Evolutionary conservation across 1,140 invertebrate genomes (phyloP), one percentile per base, ranked within the genome.

Genomic region (Hylyphantes graminicola): DNA sequence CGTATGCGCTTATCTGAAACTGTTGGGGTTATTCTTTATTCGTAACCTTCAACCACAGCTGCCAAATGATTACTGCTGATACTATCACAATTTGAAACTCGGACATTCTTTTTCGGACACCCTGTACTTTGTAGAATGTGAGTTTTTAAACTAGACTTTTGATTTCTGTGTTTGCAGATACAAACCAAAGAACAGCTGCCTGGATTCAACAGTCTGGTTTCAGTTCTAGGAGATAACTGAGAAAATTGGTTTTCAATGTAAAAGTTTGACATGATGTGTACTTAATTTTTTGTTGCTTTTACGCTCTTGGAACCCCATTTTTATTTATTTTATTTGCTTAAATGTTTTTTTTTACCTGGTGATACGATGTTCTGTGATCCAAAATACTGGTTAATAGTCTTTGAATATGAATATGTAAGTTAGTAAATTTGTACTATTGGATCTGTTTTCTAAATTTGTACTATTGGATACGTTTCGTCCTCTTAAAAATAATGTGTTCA

Each of bases 321-420:
- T 72, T n/a, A 72, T 21, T 72, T 72, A 17, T 10, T 48, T 72
- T 72, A 11, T 74, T 48, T 19, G 2, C 11, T 35, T 1, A 35
- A 35, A 2, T 35, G 35, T 19, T 12, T 59, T 15, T 12, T 53
- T 70, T 70, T 15, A 70, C 72, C 72, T 74, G 72, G 72, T 74
- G 72, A 74, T 74, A 61, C 2, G 21, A 48, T 74, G 57, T 21
- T 51, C 70, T 74, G 72, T 74, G 72, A 74, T 74, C 54, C 17
- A n/a, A 57, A 74, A 54, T 70, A 17, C 4, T 51, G n/a, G n/a
- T 8, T 51, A 21, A 54, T 17, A 57, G 35, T 15, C 7, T 19
- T 59, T 13, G n/a, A 59, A 12, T 51, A 50, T 15, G 8, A 17
- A 19, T 55, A 53, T 73, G 53, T 72, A 11, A 51, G 15, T 73